A percentile compares a stretch with the other conserved stretches of the same genome.
Conservation (phyloP, 2,797 vertebrate genomes). For the Carapus acus region DNA sequence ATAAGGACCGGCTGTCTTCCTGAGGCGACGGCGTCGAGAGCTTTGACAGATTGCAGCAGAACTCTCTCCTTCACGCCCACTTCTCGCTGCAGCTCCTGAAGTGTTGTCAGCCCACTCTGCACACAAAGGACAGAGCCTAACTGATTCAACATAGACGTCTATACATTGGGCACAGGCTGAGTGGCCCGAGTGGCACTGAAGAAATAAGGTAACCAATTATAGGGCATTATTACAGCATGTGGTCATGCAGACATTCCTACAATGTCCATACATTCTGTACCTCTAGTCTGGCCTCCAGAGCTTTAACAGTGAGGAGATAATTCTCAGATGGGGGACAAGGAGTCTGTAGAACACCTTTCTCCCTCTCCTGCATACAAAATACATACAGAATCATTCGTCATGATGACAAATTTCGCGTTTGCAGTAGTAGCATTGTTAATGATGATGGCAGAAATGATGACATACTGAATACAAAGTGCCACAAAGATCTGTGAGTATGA, state of each 20-base stretch:
- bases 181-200: background rate
- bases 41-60: slow-evolving; percentile 74
- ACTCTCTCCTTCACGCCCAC: slow-evolving; percentile 76
- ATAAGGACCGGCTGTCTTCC: slow-evolving; percentile 60
- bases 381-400: no score
- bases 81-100: slow-evolving; percentile 77
- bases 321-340: slow-evolving; percentile 68
- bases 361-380: no score
- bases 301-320: slow-evolving; percentile 72
- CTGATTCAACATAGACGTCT: background rate
- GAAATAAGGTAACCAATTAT: background rate
- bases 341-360: slow-evolving; percentile 38
- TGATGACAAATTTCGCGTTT: slow-evolving; percentile 63
- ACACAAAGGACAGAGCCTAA: slow-evolving; percentile 32
- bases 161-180: background rate
- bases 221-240: background rate
- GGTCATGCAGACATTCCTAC: no score
- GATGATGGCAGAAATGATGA: background rate
- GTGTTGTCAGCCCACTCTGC: slow-evolving; percentile 74
- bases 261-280: slow-evolving; percentile 55
- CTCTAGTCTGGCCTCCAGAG: slow-evolving; percentile 85
- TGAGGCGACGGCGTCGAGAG: slow-evolving; percentile 72
- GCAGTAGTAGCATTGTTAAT: no score
- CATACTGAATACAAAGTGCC: slow-evolving; percentile 79
- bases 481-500: slow-evolving; percentile 83